Percentiles rank a stretch among this genome's conserved stretches.
phyloP scores from a whole-genome alignment of 1,140 invertebrate genomes.

The Drosophila tani region DNA sequence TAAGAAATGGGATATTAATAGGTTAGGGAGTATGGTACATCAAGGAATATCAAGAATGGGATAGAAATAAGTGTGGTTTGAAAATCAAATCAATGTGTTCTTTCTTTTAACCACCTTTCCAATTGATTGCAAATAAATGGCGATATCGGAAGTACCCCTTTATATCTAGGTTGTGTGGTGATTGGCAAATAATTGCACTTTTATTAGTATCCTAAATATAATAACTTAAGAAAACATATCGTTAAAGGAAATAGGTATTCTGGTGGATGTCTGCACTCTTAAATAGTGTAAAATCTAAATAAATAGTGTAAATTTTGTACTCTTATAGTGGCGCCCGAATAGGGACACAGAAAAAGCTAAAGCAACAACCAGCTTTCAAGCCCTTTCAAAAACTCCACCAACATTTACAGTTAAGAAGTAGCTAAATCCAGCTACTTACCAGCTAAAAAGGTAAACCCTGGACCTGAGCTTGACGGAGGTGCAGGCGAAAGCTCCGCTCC shows the following conservation, averaged over 20 bases:
- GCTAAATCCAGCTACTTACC: background rate
- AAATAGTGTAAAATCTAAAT: too few species aligned
- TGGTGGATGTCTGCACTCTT: too few species aligned
- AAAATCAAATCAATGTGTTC: background rate
- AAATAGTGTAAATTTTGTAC: too few species aligned
- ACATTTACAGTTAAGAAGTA: background rate
- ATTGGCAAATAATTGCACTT: too few species aligned
- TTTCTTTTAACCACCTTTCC: background rate
- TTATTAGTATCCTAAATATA: too few species aligned
- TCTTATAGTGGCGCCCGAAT: background rate
- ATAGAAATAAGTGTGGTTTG: background rate
- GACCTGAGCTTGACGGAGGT: conserved; percentile 14
- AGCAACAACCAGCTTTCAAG: background rate
- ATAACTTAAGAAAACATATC: too few species aligned
- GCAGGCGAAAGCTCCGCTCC: conserved; percentile 54
- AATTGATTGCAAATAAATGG: background rate
- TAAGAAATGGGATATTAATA: too few species aligned
- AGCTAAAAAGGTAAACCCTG: conserved; percentile 20
- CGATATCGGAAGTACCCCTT: too few species aligned
- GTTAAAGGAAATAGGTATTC: too few species aligned
- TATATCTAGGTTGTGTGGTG: background rate
- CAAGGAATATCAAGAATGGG: background rate
- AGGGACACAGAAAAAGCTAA: background rate
- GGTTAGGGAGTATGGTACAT: background rate
- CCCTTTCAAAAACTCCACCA: background rate